These are phyloP conservation scores for Cecropterus lyciades DNA, from an alignment of 1,140 invertebrate genomes.

Conservation along the genomic window DNA sequence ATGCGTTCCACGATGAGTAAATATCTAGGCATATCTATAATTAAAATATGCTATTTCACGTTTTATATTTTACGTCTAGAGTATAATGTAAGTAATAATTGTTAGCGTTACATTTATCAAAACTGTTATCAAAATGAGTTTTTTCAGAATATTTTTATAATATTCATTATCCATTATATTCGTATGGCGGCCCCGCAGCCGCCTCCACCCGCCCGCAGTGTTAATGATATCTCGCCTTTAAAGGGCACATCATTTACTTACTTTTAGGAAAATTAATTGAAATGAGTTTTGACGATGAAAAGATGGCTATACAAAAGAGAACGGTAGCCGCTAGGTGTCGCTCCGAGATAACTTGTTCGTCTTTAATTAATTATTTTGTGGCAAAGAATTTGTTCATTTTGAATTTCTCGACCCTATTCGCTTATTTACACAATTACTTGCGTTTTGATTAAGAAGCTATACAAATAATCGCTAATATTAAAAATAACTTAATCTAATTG, in stretches of 20 bases:
- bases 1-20: no score
- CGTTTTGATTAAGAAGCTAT: conserved; percentile 67
- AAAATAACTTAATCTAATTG: conserved; percentile 18
- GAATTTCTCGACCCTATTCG: conserved; percentile 63
- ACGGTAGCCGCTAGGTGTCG: conserved; percentile 76
- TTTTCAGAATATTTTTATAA: conserved; percentile 28
- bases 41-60: no score
- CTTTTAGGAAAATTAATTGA: conserved; percentile 83
- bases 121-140: conserved; percentile 13
- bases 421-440: conserved; percentile 61
- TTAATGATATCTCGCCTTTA: conserved; percentile 82
- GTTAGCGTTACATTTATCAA: background rate
- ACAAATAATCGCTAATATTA: conserved; percentile 50
- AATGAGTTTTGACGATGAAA: conserved; percentile 83
- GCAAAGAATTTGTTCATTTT: conserved; percentile 73
- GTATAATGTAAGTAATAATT: background rate
- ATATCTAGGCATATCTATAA: no score
- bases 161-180: conserved; percentile 30
- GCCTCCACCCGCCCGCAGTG: conserved; percentile 50
- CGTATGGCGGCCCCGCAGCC: conserved; percentile 17
- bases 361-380: conserved; percentile 81
- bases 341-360: conserved; percentile 78
- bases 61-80: no score
- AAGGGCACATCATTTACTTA: conserved; percentile 82
- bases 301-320: conserved; percentile 76